A percentile compares a stretch with the other conserved stretches of the same genome.
phyloP scores from a whole-genome alignment of 2,888 invertebrate species.

The Cryptosula pallasiana region DNA sequence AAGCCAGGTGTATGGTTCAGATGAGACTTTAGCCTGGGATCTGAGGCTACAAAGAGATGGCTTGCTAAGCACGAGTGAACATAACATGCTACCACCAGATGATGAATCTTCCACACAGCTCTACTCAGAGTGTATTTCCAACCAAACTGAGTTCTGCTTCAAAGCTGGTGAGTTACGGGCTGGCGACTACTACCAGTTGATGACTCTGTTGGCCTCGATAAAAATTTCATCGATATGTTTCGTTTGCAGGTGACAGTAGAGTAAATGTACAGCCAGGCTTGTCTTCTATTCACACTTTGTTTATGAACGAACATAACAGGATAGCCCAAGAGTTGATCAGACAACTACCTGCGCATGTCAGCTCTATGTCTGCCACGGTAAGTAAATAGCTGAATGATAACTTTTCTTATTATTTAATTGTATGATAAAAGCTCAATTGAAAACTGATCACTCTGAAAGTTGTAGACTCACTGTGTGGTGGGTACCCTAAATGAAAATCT shows the following conservation, averaged over 20 bases:
- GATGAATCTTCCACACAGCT: not conserved
- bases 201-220: too few species aligned
- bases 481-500: too few species aligned
- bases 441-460: too few species aligned
- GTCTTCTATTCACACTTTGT: constrained; percentile 23
- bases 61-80: not conserved
- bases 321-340: not conserved
- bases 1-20: constrained; percentile 18
- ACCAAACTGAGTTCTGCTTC: not conserved
- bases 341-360: not conserved
- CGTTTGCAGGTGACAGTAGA: not conserved
- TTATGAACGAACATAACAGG: constrained; percentile 23
- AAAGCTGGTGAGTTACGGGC: constrained; percentile 21
- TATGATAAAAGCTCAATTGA: not conserved
- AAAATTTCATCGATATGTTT: too few species aligned
- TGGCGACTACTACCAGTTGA: too few species aligned
- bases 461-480: too few species aligned
- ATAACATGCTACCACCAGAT: constrained; percentile 7
- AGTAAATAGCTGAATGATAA: too few species aligned
- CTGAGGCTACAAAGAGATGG: not conserved
- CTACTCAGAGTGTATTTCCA: not conserved
- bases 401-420: too few species aligned
- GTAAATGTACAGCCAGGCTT: constrained; percentile 16
- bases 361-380: not conserved
- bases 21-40: not conserved